Evolutionary conservation across 92 coral and sea anemone species (phyloP).

Genomic region (Porites evermanni): DNA sequence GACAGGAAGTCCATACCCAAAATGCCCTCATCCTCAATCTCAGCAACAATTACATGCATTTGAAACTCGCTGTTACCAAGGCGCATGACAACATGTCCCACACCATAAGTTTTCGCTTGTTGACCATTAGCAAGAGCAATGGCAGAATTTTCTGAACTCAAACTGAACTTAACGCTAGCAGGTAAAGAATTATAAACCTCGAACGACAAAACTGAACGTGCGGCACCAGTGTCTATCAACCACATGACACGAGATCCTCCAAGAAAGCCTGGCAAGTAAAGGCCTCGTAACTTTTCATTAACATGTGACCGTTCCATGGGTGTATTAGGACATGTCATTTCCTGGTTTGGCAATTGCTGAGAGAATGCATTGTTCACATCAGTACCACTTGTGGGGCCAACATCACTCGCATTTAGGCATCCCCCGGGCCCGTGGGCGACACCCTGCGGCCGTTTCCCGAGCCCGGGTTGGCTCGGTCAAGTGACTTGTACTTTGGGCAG

Average conservation of each 20-base stretch:
- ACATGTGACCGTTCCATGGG: constrained; percentile 7
- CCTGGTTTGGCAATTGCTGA: constrained; percentile 12
- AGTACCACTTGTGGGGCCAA: not conserved
- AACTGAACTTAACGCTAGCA: constrained; percentile 18
- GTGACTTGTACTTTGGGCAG: constrained; percentile 11
- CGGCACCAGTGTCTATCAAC: constrained; percentile 61
- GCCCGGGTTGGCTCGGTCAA: not conserved
- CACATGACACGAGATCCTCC: constrained; percentile 41
- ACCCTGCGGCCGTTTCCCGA: constrained; percentile 39
- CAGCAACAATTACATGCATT: constrained; percentile 47
- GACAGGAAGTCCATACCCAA: constrained; percentile 60
- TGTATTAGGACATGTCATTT: not conserved
- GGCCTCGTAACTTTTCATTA: constrained; percentile 21
- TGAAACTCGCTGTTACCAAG: constrained; percentile 42
- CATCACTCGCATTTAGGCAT: constrained; percentile 14
- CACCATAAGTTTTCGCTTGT: constrained; percentile 37
- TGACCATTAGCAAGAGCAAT: constrained; percentile 51
- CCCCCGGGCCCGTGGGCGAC: constrained; percentile 26
- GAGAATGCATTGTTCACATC: constrained; percentile 16
- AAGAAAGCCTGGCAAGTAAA: constrained; percentile 53
- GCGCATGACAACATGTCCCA: constrained; percentile 32
- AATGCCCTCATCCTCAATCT: constrained; percentile 56
- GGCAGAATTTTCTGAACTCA: not conserved
- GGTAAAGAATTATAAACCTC: constrained; percentile 40
- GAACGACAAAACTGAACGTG: constrained; percentile 49